Evolutionary conservation across 2,888 invertebrate genomes (phyloP), one percentile per base, ranked within the genome.

Genomic region (Carabus problematicus): DNA sequence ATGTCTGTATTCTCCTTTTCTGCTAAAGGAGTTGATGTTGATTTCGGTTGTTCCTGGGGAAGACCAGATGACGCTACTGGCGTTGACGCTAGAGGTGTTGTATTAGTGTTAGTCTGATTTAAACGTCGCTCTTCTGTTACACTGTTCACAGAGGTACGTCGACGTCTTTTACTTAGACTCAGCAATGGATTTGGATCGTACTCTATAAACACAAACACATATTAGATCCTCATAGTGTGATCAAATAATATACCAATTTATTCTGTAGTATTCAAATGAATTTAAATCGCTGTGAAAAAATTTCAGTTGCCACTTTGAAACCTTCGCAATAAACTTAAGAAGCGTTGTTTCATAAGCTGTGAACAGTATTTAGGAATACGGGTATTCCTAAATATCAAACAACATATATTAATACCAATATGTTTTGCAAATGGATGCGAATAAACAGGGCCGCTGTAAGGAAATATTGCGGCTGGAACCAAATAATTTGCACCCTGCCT

Each of bases 141-240:
- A 55, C 85, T 82, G 75, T 82, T 83, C 0, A 85, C 84, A 12
- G 91, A 91, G 3, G 89, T 88, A 71, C 91, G 87, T 72, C 93
- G 85, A 77, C 91, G 88, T 74, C 93, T 85, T 79, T 93, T 93
- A 40, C 91, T 90, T 70, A 93, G 81, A 7, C 91, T 89, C 74
- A 91, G 84, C 14, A 94, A 80, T 3, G 94, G 93, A 80, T 94
- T 93, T 1, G 89, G 89, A 81, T 94, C 92, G 77, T 93, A 92
- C 81, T 92, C 94, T 93, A 84, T 52, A 52, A 52, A 52, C 19
- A 52, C 19, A 52, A 52, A 19, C n/a, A 18, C n/a, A 63, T n/a
- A 52, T 63, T 63, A 63, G 49, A 18, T 39, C 40, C 16, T 39
- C 40, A 52, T 12, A 8, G 6, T 29, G 8, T 29, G 16, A 52